Conservation (phyloP, 1,140 invertebrate species). For the Chrysomallon squamiferum region DNA sequence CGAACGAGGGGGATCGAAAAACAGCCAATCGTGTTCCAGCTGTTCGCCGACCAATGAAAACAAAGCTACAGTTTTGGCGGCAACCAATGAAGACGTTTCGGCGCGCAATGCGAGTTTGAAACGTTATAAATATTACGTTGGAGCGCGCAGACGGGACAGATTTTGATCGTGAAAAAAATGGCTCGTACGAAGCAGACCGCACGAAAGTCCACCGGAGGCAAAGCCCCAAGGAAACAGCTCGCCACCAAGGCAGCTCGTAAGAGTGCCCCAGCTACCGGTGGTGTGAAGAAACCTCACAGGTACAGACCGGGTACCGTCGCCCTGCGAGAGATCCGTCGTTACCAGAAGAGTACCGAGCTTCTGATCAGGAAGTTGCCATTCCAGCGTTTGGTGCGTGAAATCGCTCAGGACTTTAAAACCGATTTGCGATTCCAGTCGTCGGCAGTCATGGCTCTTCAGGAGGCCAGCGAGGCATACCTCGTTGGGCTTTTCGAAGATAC, state of each 20-base stretch:
- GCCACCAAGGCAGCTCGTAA: slow-evolving; percentile 70
- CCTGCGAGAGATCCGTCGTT: slow-evolving; percentile 82
- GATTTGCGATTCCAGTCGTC: slow-evolving; percentile 67
- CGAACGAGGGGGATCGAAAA: no score
- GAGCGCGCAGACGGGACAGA: no score
- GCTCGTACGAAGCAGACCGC: slow-evolving; percentile 70
- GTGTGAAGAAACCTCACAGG: slow-evolving; percentile 67
- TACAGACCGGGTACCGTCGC: slow-evolving; percentile 77
- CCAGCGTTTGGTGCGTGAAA: slow-evolving; percentile 83
- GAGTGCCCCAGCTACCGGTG: slow-evolving; percentile 72
- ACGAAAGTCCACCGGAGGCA: slow-evolving; percentile 8
- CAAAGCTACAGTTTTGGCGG: no score
- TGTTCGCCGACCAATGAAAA: neutral
- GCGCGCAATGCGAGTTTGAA: no score
- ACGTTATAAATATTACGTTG: no score
- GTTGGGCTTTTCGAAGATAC: slow-evolving; percentile 88
- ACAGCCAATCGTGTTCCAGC: neutral
- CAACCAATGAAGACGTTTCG: no score
- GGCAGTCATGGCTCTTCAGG: slow-evolving; percentile 69
- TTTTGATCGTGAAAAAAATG: slow-evolving; percentile 11
- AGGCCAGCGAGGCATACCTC: slow-evolving; percentile 86
- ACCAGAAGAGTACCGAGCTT: slow-evolving; percentile 82
- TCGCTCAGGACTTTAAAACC: slow-evolving; percentile 78
- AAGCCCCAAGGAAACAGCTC: neutral
- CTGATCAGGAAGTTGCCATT: slow-evolving; percentile 83